Evolutionary conservation across 2,113 vertebrate species (phyloP).

Genomic region (Pedionomus torquatus): DNA sequence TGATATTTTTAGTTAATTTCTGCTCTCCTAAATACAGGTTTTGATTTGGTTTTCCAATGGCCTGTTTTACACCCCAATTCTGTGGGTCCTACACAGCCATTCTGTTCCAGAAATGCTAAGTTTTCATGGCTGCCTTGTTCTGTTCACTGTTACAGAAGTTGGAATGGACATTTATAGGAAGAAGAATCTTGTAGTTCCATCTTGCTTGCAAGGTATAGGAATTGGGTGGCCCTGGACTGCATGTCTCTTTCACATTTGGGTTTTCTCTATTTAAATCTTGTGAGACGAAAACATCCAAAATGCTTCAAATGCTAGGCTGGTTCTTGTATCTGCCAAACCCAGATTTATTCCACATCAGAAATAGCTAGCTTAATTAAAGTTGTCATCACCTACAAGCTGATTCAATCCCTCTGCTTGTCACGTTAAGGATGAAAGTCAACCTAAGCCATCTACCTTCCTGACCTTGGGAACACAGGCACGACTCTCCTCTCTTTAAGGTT

Average conservation of each 20-base stretch:
- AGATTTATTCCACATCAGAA: not conserved
- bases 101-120: not conserved
- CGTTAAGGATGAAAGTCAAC: not conserved
- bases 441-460: not conserved
- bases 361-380: not conserved
- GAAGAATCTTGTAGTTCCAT: not conserved
- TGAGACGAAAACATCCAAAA: not conserved
- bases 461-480: not conserved
- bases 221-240: not conserved
- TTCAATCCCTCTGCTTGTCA: not conserved
- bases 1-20: not conserved
- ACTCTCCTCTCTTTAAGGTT: not conserved
- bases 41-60: not conserved
- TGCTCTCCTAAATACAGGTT: not conserved
- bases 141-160: not conserved
- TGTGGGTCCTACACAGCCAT: not conserved
- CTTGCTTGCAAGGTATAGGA: not conserved
- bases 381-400: not conserved
- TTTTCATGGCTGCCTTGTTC: not conserved
- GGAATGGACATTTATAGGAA: not conserved
- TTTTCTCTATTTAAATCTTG: not conserved
- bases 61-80: not conserved
- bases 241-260: not conserved
- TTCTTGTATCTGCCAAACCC: not conserved
- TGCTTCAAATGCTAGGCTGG: not conserved